Evolutionary conservation across 1,140 invertebrate species (phyloP), one percentile per base, ranked within the genome.

Genomic region (Drosophila setifemur): DNA sequence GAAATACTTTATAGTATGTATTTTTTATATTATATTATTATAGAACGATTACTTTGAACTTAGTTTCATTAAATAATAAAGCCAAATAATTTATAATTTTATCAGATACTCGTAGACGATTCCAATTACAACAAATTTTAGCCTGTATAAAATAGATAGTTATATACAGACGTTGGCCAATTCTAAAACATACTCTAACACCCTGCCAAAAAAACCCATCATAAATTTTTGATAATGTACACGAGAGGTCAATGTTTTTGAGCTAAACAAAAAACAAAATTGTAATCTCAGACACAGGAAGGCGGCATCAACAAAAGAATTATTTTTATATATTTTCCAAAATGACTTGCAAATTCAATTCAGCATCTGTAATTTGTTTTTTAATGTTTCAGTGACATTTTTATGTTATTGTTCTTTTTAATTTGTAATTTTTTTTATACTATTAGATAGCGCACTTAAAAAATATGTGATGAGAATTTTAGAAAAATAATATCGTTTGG

Each of bases 181-280:
- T n/a, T n/a, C n/a, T n/a, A n/a, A n/a, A n/a, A n/a, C n/a, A n/a
- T n/a, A n/a, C n/a, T n/a, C n/a, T n/a, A n/a, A n/a, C n/a, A n/a
- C n/a, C n/a, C n/a, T n/a, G n/a, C n/a, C n/a, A n/a, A 25, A 55
- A 60, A 55, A 55, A 19, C 35, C 49, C 19, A 39, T 43, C 26
- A 29, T 43, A 40, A 19, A 8, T 42, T 31, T 18, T 53, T 42
- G 28, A 60, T 55, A 23, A 11, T 11, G 19, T 1, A n/a, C n/a
- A n/a, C 26, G 14, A 21, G 1, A 50, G 52, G 52, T 49, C 44
- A 50, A 23, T 31, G 18, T 7, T 29, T 48, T n/a, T n/a, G n/a
- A 48, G 42, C 9, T 25, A n/a, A 23, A 48, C 33, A 48, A 7
- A 23, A 23, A 60, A 53, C 23, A 52, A 39, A 39, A 9, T 14